Evolutionary conservation across 2,113 vertebrate species (phyloP).

Genomic region (Indicator maculatus): DNA sequence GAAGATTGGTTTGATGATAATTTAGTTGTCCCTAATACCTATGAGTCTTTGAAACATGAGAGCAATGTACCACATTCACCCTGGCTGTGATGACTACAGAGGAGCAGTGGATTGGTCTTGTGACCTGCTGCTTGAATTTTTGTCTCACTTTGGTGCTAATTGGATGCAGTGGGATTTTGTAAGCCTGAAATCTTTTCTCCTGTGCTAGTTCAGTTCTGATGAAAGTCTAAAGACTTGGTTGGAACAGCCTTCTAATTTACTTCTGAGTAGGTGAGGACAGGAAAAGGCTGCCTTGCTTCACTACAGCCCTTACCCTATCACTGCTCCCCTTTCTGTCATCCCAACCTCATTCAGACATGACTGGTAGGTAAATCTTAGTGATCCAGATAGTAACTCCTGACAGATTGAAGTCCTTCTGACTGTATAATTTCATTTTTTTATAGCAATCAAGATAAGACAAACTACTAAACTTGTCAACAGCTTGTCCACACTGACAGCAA

Average conservation of each 20-base stretch:
- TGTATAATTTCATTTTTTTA: conserved; percentile 55
- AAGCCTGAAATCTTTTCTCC: not conserved
- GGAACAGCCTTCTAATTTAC: not conserved
- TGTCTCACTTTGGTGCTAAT: not conserved
- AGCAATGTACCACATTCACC: not conserved
- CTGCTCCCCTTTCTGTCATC: not conserved
- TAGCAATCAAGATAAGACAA: not conserved
- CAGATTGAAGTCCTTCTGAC: not conserved
- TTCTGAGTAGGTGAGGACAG: not conserved
- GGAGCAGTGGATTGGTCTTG: accelerated
- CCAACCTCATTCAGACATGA: not conserved
- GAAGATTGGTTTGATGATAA: not conserved
- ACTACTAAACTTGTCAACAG: conserved; percentile 62
- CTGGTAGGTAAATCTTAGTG: not conserved
- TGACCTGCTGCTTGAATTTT: not conserved
- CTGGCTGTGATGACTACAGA: not conserved
- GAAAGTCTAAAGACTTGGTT: not conserved
- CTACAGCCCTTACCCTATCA: not conserved
- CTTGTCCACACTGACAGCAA: not conserved
- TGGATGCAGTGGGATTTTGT: not conserved
- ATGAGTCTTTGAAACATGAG: not conserved
- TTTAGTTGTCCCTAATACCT: too few species aligned
- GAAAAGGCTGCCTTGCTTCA: not conserved
- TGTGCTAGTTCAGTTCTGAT: not conserved
- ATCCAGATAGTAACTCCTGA: not conserved